Evolutionary conservation across 2,888 invertebrate species (phyloP).

Genomic region (Patella depressa): DNA sequence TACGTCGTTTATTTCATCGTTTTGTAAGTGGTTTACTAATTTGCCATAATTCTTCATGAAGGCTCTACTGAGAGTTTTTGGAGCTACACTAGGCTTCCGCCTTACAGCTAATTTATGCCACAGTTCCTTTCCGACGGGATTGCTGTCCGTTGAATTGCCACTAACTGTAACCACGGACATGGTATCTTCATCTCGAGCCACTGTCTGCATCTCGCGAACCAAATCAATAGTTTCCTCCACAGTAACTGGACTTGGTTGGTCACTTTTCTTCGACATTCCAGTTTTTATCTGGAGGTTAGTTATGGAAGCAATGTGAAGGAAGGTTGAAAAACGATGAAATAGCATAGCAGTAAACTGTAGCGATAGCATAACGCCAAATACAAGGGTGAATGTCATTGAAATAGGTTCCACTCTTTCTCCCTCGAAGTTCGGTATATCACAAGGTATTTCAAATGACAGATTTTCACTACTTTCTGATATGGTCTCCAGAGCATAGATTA

Average conservation of each 20-base stretch:
- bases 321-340: constrained; percentile 96
- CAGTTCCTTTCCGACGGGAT: background rate
- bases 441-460: background rate
- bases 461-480: constrained; percentile 74
- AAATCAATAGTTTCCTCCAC: constrained; percentile 36
- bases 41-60: constrained; percentile 48
- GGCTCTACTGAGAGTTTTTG: constrained; percentile 45
- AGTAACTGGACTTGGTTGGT: constrained; percentile 16
- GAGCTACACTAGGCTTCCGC: constrained; percentile 21
- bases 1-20: constrained; percentile 31
- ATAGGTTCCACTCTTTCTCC: constrained; percentile 13
- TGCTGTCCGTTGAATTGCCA: background rate
- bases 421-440: background rate
- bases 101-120: constrained; percentile 20
- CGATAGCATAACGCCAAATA: constrained; percentile 15
- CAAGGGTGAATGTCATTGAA: constrained; percentile 13
- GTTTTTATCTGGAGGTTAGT: constrained; percentile 74
- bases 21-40: constrained; percentile 37
- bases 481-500: constrained; percentile 97
- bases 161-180: constrained; percentile 16
- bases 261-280: background rate
- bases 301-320: constrained; percentile 95
- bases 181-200: constrained; percentile 16
- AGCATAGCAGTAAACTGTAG: constrained; percentile 84
- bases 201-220: constrained; percentile 32